Evolutionary conservation across 2,797 vertebrate species (phyloP).

Genomic region (Furcifer pardalis): DNA sequence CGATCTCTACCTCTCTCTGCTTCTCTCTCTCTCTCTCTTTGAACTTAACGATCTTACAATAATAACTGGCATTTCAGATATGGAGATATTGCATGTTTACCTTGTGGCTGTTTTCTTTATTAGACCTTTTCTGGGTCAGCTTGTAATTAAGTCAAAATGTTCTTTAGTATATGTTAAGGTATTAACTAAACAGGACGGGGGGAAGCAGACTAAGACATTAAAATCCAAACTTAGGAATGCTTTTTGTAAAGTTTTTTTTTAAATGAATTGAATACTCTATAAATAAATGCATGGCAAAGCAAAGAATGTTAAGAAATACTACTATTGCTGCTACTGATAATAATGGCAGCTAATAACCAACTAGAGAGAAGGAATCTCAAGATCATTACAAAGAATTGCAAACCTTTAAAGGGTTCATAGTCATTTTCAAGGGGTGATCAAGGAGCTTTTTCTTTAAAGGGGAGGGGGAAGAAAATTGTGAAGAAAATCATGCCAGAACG

Average conservation of each 20-base stretch:
- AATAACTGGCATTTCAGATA: constrained; percentile 37
- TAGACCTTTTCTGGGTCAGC: not conserved
- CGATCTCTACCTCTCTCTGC: not conserved
- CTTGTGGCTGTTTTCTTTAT: constrained; percentile 28
- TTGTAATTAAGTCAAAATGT: not conserved
- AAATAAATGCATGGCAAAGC: not conserved
- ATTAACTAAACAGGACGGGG: no score
- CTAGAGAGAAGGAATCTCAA: constrained; percentile 60
- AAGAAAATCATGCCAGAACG: not conserved
- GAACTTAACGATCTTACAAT: constrained; percentile 58
- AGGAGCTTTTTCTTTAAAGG: constrained; percentile 15
- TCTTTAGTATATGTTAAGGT: not conserved
- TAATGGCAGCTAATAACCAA: constrained; percentile 22
- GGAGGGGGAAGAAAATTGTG: rapidly evolving
- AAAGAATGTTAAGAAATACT: not conserved
- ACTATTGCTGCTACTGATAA: not conserved
- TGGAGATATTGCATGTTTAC: constrained; percentile 1
- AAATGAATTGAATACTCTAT: not conserved
- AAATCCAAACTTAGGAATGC: not conserved
- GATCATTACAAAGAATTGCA: constrained; percentile 57
- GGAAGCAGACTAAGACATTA: not conserved
- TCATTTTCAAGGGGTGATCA: constrained; percentile 69
- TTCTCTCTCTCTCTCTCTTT: constrained; percentile 14
- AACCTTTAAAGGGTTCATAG: constrained; percentile 66
- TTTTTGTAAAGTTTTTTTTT: not conserved